phyloP scores from a whole-genome alignment of 2,113 vertebrate species.

The Charadrius vociferus region DNA sequence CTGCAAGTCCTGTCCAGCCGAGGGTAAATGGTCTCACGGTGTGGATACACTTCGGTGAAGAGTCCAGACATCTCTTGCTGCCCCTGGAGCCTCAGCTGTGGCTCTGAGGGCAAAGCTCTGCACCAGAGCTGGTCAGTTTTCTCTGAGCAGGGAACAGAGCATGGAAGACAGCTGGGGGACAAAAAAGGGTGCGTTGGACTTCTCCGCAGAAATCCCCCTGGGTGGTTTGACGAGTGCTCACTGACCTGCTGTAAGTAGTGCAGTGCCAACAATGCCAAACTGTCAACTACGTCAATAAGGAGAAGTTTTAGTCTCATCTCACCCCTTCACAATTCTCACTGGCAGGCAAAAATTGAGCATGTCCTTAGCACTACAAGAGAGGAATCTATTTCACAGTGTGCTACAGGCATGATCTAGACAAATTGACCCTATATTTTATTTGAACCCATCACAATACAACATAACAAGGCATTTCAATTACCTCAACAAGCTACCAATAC shows the following conservation, averaged over 20 bases:
- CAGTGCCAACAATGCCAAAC: not conserved
- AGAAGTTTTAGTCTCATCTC: constrained; percentile 65
- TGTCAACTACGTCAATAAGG: not conserved
- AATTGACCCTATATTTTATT: constrained; percentile 73
- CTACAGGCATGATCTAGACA: constrained; percentile 71
- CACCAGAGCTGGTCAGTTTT: not conserved
- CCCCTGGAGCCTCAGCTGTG: not conserved
- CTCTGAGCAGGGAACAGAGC: not conserved
- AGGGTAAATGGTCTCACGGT: not conserved
- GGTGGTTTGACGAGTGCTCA: not conserved
- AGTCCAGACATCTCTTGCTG: not conserved
- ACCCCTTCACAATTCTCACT: constrained; percentile 26
- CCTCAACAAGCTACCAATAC: constrained; percentile 67
- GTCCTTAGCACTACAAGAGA: constrained; percentile 37
- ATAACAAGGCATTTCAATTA: constrained; percentile 76
- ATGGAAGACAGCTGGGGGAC: not conserved
- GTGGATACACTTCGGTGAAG: not conserved
- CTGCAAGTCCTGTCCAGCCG: not conserved
- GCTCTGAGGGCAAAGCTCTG: not conserved
- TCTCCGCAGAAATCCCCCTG: not conserved
- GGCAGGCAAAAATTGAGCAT: constrained; percentile 61
- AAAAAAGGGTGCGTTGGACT: not conserved
- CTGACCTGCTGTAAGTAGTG: not conserved
- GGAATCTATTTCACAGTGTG: constrained; percentile 38
- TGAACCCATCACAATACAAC: constrained; percentile 63